Evolutionary conservation across 2,888 invertebrate genomes (phyloP), one percentile per base, ranked within the genome.

Genomic region (Sepioteuthis lessoniana): DNA sequence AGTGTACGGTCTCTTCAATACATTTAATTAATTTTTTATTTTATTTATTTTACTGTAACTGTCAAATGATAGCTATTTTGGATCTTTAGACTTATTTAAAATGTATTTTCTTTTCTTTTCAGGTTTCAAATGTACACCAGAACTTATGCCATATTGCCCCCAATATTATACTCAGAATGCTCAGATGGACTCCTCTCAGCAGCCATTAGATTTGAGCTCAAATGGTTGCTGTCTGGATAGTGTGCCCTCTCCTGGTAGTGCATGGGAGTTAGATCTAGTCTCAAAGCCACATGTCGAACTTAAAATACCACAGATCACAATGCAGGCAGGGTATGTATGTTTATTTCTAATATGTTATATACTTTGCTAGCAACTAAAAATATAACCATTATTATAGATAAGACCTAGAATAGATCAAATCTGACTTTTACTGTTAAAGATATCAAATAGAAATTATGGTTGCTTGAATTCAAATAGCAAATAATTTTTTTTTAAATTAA

Each of bases 71-170:
- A 35, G 25, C 21, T 5, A 76, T 76, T 76, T 4, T 35, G 16
- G 1, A 35, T 76, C n/a, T 91, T 42, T 8, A 25, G 8, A 42
- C 25, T 38, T 91, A 28, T 46, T 91, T 91, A 38, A 55, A 42
- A 42, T 91, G 42, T 25, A 38, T 35, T 35, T n/a, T 91, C 21
- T 37, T 93, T 42, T 47, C 76, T 55, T 93, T 94, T 46, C 91
- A 95, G 94, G 94, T 94, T 94, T 94, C 94, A 93, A 94, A 96
- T 76, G 95, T 95, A 55, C 94, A 95, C 90, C 91, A 94, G 96
- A 96, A 60, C 94, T 96, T 42, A 94, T 96, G 90, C 96, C 96
- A 47, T 96, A 96, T 94, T 95, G 95, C 94, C 95, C 96, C 25
- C 96, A 96, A 94, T 96, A 96, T 94, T 96, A 96, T 94, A 96